These are phyloP conservation scores for Phocides pigmalion DNA, from an alignment of 1,140 invertebrate species.

Conservation along the genomic window DNA sequence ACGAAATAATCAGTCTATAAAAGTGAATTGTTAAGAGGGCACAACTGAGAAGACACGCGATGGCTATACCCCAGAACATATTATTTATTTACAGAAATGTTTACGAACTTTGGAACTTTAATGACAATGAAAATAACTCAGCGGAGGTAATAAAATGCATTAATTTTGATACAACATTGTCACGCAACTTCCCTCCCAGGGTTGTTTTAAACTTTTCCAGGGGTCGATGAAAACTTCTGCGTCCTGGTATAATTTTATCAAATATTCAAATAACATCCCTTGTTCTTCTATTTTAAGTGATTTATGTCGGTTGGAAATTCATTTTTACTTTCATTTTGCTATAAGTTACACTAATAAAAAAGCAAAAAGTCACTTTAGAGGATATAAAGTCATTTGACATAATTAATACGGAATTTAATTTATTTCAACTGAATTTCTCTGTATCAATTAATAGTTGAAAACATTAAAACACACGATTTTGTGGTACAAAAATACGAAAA, in stretches of 20 bases:
- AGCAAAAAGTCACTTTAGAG: too few relatives aligned
- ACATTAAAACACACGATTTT: too few relatives aligned
- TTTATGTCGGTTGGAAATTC: too few relatives aligned
- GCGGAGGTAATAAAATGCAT: conserved; percentile 62
- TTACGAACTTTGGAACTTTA: conserved; percentile 71
- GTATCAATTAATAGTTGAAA: too few relatives aligned
- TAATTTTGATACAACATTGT: conserved; percentile 63
- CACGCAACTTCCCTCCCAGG: conserved; percentile 51
- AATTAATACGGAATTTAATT: too few relatives aligned
- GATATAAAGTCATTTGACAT: too few relatives aligned
- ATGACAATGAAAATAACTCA: conserved; percentile 68
- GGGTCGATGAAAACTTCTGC: neutral
- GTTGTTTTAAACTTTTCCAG: conserved; percentile 29
- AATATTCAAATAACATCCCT: neutral
- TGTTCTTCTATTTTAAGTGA: neutral
- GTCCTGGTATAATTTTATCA: neutral
- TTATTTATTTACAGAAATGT: conserved; percentile 64
- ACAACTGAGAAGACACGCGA: conserved; percentile 46
- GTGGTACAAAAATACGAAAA: too few relatives aligned
- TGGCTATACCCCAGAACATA: conserved; percentile 40
- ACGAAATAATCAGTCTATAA: neutral
- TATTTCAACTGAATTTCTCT: too few relatives aligned
- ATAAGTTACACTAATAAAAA: too few relatives aligned
- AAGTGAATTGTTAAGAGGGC: conserved; percentile 37
- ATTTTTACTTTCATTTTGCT: too few relatives aligned